These are phyloP conservation scores for Mythimna albipuncta DNA, from an alignment of 2,888 invertebrate genomes.

Conservation along the genomic window DNA sequence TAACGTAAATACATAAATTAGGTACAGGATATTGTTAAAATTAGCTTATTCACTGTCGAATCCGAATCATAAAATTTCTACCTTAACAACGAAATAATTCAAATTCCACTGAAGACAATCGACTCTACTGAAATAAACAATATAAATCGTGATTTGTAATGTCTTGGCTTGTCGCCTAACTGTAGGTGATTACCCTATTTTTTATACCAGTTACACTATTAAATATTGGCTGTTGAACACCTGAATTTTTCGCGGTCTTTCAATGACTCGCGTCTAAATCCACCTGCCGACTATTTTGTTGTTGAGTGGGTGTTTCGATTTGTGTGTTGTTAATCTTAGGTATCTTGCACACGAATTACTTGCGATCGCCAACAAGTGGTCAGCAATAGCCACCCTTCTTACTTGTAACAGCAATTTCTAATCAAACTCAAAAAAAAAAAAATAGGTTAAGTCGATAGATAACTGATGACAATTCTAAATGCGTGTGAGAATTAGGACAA, in stretches of 20 bases:
- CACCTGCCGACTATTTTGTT: conserved; percentile 37
- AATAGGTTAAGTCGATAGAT: too few relatives aligned
- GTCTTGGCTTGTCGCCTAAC: conserved; percentile 72
- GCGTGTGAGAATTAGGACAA: too few relatives aligned
- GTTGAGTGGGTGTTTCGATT: conserved; percentile 22
- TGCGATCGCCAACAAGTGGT: neutral
- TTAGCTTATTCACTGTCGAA: neutral
- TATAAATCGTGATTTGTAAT: conserved; percentile 65
- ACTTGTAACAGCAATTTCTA: too few relatives aligned
- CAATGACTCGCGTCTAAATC: conserved; percentile 3
- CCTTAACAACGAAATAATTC: conserved; percentile 33
- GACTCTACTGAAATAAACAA: conserved; percentile 37
- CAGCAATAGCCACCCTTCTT: neutral
- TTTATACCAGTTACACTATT: conserved; percentile 40
- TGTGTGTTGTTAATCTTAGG: neutral
- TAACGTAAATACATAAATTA: too few relatives aligned
- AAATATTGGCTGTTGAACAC: conserved; percentile 62
- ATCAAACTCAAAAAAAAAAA: too few relatives aligned
- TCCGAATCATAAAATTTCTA: conserved; percentile 17
- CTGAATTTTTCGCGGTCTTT: conserved; percentile 50
- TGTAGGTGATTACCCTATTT: conserved; percentile 66
- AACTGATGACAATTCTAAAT: too few relatives aligned
- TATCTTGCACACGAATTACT: neutral
- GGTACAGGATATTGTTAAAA: neutral
- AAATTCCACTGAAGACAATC: conserved; percentile 32